Conservation (phyloP, 2,888 invertebrate genomes). For the Diploptera punctata region DNA sequence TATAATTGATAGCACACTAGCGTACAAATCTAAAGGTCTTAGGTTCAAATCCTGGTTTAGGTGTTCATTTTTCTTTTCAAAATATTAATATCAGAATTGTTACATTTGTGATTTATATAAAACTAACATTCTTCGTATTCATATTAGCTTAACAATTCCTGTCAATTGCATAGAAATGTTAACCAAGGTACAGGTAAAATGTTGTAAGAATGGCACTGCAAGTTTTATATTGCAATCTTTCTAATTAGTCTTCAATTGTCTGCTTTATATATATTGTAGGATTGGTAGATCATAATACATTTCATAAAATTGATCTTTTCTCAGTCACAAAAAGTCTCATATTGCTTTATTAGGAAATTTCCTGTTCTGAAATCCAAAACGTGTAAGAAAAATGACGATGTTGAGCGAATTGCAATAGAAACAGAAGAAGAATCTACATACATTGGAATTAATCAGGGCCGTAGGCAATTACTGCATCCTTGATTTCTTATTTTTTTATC, state of each 20-base stretch:
- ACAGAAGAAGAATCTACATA: slow-evolving; percentile 37
- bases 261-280: slow-evolving; percentile 29
- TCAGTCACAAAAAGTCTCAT: slow-evolving; percentile 40
- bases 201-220: slow-evolving; percentile 6
- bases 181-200: too few species aligned
- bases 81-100: too few species aligned
- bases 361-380: slow-evolving; percentile 38
- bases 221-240: background rate
- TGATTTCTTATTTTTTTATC: background rate
- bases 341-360: slow-evolving; percentile 42
- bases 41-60: too few species aligned
- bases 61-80: too few species aligned
- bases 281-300: slow-evolving; percentile 32
- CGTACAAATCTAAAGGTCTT: too few species aligned
- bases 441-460: slow-evolving; percentile 42
- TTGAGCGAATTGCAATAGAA: slow-evolving; percentile 41
- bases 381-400: slow-evolving; percentile 38
- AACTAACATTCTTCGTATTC: too few species aligned
- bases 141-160: too few species aligned
- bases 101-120: too few species aligned
- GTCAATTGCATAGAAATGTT: too few species aligned
- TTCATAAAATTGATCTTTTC: slow-evolving; percentile 35
- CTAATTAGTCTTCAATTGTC: slow-evolving; percentile 21
- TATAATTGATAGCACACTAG: too few species aligned
- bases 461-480: slow-evolving; percentile 27